phyloP scores from a whole-genome alignment of 2,888 invertebrate genomes.

The Cephus nigrinus region DNA sequence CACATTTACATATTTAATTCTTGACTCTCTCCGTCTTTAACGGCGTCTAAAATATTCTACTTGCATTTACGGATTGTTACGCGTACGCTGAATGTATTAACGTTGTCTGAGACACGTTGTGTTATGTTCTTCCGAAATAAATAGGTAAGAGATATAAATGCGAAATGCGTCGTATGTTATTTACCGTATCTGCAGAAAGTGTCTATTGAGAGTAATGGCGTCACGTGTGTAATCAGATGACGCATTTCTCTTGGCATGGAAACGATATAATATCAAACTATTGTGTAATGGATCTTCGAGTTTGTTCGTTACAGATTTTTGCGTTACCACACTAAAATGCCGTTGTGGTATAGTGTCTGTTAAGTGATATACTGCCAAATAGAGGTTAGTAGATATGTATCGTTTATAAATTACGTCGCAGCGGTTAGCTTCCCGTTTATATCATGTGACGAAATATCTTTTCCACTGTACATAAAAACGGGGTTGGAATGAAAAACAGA shows the following conservation, averaged over 20 bases:
- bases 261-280: not conserved
- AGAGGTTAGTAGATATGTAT: not conserved
- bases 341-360: not conserved
- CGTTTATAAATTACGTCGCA: not conserved
- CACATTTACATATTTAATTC: not conserved
- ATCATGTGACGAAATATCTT: not conserved
- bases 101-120: not conserved
- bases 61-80: not conserved
- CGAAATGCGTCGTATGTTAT: not conserved
- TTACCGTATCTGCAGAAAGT: not conserved
- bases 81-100: not conserved
- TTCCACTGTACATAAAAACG: not conserved
- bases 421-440: not conserved
- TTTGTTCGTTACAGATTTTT: not conserved
- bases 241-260: not conserved
- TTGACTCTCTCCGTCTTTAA: not conserved
- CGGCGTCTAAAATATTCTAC: not conserved
- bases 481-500: not conserved
- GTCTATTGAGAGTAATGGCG: not conserved
- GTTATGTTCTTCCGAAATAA: not conserved
- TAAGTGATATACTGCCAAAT: not conserved
- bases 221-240: no score
- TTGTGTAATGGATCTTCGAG: not conserved
- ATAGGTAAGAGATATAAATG: not conserved
- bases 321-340: not conserved